Base-by-base conservation (phyloP, 2,888 invertebrate genomes). In the Zonitis immaculata region DNA sequence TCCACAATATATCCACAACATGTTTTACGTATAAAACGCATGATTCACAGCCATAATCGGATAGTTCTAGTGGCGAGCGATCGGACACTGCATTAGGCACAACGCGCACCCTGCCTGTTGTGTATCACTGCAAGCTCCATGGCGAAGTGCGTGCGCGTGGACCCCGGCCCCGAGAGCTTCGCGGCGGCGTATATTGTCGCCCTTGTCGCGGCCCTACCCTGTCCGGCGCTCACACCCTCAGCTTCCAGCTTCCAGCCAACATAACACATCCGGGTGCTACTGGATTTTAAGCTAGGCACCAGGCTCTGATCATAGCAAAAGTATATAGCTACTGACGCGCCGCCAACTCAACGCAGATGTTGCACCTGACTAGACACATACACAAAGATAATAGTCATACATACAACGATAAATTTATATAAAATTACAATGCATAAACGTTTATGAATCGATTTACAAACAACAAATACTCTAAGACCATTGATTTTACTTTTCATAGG, bases 1-100 rank as follows among this genome's bases (percentile, higher is more conserved):
- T 70, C 70, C 73, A 70, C 71, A 72, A 63, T 72, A 70, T 70
- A 74, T 71, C 72, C 73, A 72, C 73, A 71, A 69, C 72, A 73
- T 72, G 70, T 72, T 71, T 71, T 73, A 74, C 70, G 72, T 72
- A 65, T 68, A 68, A 67, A 69, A 68, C 66, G 70, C 74, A 74
- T 74, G 69, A 68, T 73, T 71, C 74, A 71, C 73, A 71, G 73
- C 73, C 74, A 74, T 74, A 68, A 62, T 71, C 64, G 67, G 50
- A 51, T 51, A 56, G 55, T 52, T 56, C 59, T 61, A 53, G 55
- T 57, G 59, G 58, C 59, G 57, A 59, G 58, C 56, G 60, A 61
- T 60, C 60, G 59, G 61, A 59, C 63, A 62, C 63, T 62, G 61
- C 58, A 58, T 58, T 54, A 55, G 53, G 56, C 58, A 58, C 58